These are phyloP conservation scores for Pocillopora damicornis DNA, from an alignment of 64 coral and sea anemone genomes.

Conservation along the genomic window DNA sequence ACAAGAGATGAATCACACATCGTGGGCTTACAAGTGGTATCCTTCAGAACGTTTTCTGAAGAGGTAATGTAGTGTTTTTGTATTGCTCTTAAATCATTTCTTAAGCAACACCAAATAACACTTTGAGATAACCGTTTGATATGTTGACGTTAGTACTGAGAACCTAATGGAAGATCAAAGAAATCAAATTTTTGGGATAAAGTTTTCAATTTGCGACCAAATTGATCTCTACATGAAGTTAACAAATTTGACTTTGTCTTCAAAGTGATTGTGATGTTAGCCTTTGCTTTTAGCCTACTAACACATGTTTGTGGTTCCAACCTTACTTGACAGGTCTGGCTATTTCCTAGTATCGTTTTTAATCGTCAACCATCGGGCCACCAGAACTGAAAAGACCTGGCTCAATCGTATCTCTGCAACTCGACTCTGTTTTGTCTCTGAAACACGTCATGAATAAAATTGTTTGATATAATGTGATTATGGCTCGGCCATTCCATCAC, in stretches of 20 bases:
- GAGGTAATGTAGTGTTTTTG: neutral
- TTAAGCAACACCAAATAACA: neutral
- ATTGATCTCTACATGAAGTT: too few relatives aligned
- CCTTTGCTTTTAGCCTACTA: neutral
- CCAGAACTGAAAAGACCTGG: neutral
- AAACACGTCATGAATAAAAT: neutral
- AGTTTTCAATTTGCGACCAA: too few relatives aligned
- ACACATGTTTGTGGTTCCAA: neutral
- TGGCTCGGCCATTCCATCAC: neutral
- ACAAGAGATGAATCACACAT: slow-evolving; percentile 1
- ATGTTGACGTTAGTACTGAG: too few relatives aligned
- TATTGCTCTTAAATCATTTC: neutral
- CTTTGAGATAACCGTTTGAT: too few relatives aligned
- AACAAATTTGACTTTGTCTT: too few relatives aligned
- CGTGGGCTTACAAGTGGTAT: slow-evolving; percentile 14
- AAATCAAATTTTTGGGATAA: too few relatives aligned
- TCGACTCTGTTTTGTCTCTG: neutral
- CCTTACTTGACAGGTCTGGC: neutral
- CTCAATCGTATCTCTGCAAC: neutral
- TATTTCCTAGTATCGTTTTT: neutral
- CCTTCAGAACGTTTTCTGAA: neutral
- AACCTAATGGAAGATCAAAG: too few relatives aligned
- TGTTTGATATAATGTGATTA: neutral
- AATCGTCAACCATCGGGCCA: neutral
- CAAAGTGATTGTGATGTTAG: too few relatives aligned